Conservation (phyloP, 2,888 invertebrate species). For the Biston betularia region DNA sequence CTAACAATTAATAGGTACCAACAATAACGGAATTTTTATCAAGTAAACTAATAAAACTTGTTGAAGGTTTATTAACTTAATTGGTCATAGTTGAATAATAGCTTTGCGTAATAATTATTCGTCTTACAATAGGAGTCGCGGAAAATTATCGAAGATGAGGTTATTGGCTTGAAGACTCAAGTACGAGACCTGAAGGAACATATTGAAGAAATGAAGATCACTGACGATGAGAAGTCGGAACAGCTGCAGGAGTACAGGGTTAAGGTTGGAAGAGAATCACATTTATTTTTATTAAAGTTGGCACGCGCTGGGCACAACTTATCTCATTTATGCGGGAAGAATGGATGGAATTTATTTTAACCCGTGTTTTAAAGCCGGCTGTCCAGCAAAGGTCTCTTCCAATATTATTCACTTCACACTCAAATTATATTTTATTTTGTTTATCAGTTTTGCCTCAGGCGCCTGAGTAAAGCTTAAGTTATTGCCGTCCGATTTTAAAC, state of each 20-base stretch:
- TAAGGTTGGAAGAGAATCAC: conserved; percentile 53
- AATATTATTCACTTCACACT: too few relatives aligned
- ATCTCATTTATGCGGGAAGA: too few relatives aligned
- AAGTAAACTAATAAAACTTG: conserved; percentile 1
- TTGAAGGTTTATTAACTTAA: not conserved
- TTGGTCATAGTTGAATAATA: not conserved
- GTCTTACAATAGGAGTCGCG: conserved; percentile 58
- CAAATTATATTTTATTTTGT: too few relatives aligned
- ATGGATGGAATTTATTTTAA: too few relatives aligned
- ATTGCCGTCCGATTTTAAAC: not conserved
- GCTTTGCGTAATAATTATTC: conserved; percentile 1
- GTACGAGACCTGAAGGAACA: conserved; percentile 69
- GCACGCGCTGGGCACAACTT: too few relatives aligned
- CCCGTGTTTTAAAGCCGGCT: too few relatives aligned
- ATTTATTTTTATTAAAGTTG: too few relatives aligned
- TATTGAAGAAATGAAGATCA: conserved; percentile 68
- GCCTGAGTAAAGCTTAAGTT: not conserved
- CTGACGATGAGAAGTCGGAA: conserved; percentile 68
- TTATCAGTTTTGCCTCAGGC: not conserved
- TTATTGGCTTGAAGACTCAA: conserved; percentile 62
- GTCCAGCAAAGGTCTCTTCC: too few relatives aligned
- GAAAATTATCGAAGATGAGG: conserved; percentile 63
- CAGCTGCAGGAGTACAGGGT: conserved; percentile 74
- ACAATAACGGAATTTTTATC: not conserved
- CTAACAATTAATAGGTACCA: too few relatives aligned